A percentile compares a stretch with the other conserved stretches of the same genome.
Conservation (phyloP, 2,888 invertebrate genomes). For the Rosalia funebris region DNA sequence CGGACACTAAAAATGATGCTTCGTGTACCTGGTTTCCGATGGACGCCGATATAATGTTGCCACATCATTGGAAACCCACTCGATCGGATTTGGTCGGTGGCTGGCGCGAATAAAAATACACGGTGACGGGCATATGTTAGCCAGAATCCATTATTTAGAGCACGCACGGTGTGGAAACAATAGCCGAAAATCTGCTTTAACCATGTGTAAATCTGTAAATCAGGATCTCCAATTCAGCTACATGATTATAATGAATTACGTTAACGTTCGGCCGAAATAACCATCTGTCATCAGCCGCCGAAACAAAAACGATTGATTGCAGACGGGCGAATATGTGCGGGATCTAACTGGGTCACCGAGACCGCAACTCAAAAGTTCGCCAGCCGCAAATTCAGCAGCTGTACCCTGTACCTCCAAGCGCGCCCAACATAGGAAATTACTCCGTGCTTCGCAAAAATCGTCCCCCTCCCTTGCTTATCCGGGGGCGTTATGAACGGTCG, state of each 20-base stretch:
- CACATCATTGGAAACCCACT: no score
- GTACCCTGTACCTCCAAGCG: no score
- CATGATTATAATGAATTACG: slow-evolving; percentile 40
- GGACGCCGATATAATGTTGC: no score
- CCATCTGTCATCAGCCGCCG: slow-evolving; percentile 39
- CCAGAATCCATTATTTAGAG: slow-evolving; percentile 11
- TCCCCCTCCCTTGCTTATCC: no score
- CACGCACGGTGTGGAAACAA: slow-evolving; percentile 32
- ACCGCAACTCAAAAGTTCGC: slow-evolving; percentile 25
- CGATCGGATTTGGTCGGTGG: no score
- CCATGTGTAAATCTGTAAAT: slow-evolving; percentile 35
- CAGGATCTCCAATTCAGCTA: slow-evolving; percentile 34
- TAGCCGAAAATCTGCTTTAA: slow-evolving; percentile 34
- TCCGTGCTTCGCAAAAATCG: no score
- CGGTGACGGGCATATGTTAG: neutral
- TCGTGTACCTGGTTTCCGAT: no score
- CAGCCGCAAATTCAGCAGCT: slow-evolving; percentile 31
- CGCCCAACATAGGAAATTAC: no score
- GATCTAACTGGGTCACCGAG: slow-evolving; percentile 20
- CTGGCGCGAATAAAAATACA: no score
- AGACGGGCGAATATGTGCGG: slow-evolving; percentile 10
- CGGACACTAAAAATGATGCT: no score
- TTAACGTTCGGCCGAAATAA: slow-evolving; percentile 35
- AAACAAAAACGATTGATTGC: slow-evolving; percentile 41
- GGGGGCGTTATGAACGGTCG: no score